A percentile compares a stretch with the other conserved stretches of the same genome.
These are phyloP conservation scores for Poeciliopsis turneri DNA, from an alignment of 2,797 vertebrate species.

Conservation along the genomic window DNA sequence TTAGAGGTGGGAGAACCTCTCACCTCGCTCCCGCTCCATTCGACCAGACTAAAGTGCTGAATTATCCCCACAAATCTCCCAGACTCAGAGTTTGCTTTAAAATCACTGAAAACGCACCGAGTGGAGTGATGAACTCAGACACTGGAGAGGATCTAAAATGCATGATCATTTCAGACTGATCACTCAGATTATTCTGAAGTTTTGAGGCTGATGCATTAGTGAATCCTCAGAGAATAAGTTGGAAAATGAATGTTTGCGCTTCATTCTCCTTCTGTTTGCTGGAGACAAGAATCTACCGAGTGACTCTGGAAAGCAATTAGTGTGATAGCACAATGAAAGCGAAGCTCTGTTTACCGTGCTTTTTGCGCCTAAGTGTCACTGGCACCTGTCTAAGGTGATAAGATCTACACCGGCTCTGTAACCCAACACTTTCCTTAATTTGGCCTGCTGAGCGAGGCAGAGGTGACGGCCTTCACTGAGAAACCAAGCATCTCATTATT, in stretches of 20 bases:
- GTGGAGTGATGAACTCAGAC: constrained; percentile 15
- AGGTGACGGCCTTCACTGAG: constrained; percentile 30
- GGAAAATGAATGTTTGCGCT: constrained; percentile 55
- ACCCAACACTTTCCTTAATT: constrained; percentile 53
- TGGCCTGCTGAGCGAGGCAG: constrained; percentile 30
- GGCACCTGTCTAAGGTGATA: constrained; percentile 34
- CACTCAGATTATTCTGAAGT: not conserved
- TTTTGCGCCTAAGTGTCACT: constrained; percentile 4
- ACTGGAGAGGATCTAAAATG: constrained; percentile 3
- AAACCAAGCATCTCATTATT: constrained; percentile 16
- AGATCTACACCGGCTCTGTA: constrained; percentile 26
- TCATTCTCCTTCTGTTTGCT: constrained; percentile 51
- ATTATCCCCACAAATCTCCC: constrained; percentile 24
- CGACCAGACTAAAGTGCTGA: constrained; percentile 12
- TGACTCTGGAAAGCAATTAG: constrained; percentile 42
- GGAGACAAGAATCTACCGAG: constrained; percentile 35
- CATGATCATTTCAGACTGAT: constrained; percentile 13
- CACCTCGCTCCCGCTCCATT: constrained; percentile 39
- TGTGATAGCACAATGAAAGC: not conserved
- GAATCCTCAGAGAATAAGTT: constrained; percentile 2
- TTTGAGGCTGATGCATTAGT: constrained; percentile 4
- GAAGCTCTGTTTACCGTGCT: constrained; percentile 21
- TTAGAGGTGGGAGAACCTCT: constrained; percentile 33
- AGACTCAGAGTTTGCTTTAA: constrained; percentile 3
- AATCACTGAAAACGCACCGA: not conserved